These are phyloP conservation scores for Musca domestica DNA, from an alignment of 1,140 invertebrate genomes.

Conservation along the genomic window DNA sequence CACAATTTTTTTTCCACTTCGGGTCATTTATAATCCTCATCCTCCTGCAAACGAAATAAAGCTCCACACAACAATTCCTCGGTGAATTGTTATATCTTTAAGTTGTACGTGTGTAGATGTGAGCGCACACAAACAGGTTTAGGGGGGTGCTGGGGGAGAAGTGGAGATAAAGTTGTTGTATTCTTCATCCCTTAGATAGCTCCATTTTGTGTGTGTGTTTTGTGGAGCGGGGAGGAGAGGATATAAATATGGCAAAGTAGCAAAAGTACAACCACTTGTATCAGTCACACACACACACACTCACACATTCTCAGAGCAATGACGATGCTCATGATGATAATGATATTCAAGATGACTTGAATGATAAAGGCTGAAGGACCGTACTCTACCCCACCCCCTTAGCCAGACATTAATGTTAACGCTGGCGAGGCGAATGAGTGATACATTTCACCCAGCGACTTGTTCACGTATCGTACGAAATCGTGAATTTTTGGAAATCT, in stretches of 20 bases:
- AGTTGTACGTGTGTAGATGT: slow-evolving; percentile 2
- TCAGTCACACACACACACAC: not conserved
- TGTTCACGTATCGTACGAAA: too few relatives aligned
- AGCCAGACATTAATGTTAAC: not conserved
- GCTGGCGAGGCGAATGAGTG: too few relatives aligned
- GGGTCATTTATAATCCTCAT: slow-evolving; percentile 20
- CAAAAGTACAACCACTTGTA: too few relatives aligned
- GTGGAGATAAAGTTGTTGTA: not conserved
- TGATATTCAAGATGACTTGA: too few relatives aligned
- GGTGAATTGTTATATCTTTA: slow-evolving; percentile 6
- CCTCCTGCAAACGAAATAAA: too few relatives aligned
- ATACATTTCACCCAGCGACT: too few relatives aligned
- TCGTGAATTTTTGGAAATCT: too few relatives aligned
- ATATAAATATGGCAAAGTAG: too few relatives aligned
- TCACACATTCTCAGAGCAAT: not conserved
- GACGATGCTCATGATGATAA: not conserved
- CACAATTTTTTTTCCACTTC: not conserved
- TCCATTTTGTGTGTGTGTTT: too few relatives aligned
- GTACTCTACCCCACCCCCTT: not conserved
- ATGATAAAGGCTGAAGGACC: too few relatives aligned
- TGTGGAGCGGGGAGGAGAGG: too few relatives aligned
- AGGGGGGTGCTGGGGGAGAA: not conserved
- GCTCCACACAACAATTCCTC: slow-evolving; percentile 4
- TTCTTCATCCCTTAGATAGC: too few relatives aligned
- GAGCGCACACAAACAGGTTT: not conserved